These are phyloP conservation scores for Embidobia sp. DNA, from an alignment of 2,888 invertebrate species.

Conservation along the genomic window DNA sequence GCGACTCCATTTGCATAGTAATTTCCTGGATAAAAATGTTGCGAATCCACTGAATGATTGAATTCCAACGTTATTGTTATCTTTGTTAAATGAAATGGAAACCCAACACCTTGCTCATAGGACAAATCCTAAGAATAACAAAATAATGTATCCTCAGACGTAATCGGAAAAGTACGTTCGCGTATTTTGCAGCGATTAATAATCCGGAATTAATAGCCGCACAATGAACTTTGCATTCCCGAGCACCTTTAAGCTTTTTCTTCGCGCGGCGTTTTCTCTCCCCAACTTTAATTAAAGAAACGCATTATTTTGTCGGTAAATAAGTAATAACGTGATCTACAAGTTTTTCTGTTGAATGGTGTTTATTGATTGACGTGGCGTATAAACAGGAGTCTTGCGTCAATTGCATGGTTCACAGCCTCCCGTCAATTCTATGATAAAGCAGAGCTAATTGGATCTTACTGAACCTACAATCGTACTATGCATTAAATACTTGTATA, in stretches of 20 bases:
- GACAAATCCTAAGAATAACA: constrained; percentile 34
- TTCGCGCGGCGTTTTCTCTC: not conserved
- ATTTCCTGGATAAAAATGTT: constrained; percentile 46
- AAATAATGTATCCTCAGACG: constrained; percentile 4
- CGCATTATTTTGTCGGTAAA: constrained; percentile 40
- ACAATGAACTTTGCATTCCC: constrained; percentile 19
- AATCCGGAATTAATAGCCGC: constrained; percentile 28
- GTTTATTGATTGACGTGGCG: constrained; percentile 53
- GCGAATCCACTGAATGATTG: constrained; percentile 52
- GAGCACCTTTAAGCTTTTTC: too few relatives aligned
- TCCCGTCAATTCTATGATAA: constrained; percentile 62
- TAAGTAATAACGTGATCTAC: constrained; percentile 54
- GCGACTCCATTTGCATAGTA: constrained; percentile 55
- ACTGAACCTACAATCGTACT: constrained; percentile 48
- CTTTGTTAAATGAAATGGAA: constrained; percentile 53
- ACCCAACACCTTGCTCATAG: too few relatives aligned
- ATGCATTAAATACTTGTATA: constrained; percentile 60
- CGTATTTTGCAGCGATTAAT: constrained; percentile 18
- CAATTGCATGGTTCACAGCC: constrained; percentile 57
- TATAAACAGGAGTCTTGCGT: constrained; percentile 51
- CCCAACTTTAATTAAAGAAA: constrained; percentile 25
- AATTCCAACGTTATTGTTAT: constrained; percentile 49
- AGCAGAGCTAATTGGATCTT: constrained; percentile 63
- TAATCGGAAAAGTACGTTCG: constrained; percentile 31
- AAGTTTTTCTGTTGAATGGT: constrained; percentile 41